Percentiles rank a stretch among this genome's conserved stretches.
Conservation (phyloP, 2,888 invertebrate genomes). For the Drosophila neotestacea region DNA sequence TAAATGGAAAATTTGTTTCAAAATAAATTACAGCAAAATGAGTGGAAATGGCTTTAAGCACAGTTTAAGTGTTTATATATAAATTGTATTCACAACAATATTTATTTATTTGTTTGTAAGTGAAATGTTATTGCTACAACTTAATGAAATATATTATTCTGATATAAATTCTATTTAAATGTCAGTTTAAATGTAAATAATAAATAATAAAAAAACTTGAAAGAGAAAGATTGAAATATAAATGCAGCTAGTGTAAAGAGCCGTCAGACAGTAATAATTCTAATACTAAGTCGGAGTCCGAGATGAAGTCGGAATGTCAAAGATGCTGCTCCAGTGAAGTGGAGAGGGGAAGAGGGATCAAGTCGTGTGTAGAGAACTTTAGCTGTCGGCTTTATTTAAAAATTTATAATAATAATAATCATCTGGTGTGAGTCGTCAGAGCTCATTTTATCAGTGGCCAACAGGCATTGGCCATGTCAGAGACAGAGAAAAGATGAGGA, state of each 20-base stretch:
- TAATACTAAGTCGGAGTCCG: background rate
- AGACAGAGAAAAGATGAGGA: background rate
- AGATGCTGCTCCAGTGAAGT: background rate
- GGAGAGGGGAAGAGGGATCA: background rate
- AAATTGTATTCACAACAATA: background rate
- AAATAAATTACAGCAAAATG: no score
- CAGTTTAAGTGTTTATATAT: no score
- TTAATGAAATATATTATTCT: conserved; percentile 3
- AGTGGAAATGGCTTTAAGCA: background rate
- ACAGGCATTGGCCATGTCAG: conserved; percentile 36
- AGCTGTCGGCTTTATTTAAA: conserved; percentile 70
- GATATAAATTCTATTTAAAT: conserved; percentile 2
- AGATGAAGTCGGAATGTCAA: background rate
- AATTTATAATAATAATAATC: conserved; percentile 54
- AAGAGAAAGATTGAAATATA: background rate
- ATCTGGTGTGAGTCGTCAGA: conserved; percentile 43
- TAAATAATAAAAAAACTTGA: conserved; percentile 3
- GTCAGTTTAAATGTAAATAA: background rate
- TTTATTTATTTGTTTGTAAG: background rate
- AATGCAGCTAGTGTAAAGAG: conserved; percentile 9
- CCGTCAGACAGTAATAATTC: conserved; percentile 6
- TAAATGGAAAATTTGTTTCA: background rate
- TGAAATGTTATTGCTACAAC: background rate
- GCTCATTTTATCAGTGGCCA: conserved; percentile 58
- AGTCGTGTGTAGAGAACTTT: conserved; percentile 46